phyloP scores from a whole-genome alignment of 1,140 invertebrate genomes.

The Dinoponera quadriceps region DNA sequence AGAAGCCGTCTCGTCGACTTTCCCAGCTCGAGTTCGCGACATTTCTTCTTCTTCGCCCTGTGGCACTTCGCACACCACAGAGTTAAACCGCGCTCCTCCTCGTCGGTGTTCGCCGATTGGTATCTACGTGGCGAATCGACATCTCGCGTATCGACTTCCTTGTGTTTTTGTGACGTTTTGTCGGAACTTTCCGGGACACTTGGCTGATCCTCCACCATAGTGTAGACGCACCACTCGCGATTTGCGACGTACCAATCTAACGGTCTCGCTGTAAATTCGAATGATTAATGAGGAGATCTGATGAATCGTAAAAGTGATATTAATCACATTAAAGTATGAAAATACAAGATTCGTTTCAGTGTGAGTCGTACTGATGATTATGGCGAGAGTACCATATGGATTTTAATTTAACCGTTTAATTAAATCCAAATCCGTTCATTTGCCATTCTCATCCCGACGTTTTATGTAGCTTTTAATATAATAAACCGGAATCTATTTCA shows the following conservation, averaged over 20 bases:
- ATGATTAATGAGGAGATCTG: not conserved
- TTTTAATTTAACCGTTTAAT: constrained; percentile 14
- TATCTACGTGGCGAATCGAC: not conserved
- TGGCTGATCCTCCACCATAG: not conserved
- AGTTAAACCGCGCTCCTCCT: not conserved
- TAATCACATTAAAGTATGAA: not conserved
- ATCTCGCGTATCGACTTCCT: not conserved
- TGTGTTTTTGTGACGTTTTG: not conserved
- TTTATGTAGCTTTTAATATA: not conserved
- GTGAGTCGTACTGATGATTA: not conserved
- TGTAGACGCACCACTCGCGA: not conserved
- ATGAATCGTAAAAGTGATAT: not conserved
- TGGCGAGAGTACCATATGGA: not conserved
- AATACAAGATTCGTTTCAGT: constrained; percentile 7
- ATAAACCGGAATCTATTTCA: constrained; percentile 25
- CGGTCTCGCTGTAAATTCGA: not conserved
- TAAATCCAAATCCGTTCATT: not conserved
- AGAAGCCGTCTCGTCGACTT: not conserved
- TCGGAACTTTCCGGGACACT: not conserved
- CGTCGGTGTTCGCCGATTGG: not conserved
- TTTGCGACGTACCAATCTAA: not conserved
- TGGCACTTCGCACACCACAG: constrained; percentile 25
- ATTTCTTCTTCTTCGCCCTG: constrained; percentile 12
- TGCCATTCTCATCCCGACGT: not conserved
- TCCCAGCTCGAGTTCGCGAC: not conserved